Evolutionary conservation across 2,113 vertebrate genomes (phyloP), one percentile per base, ranked within the genome.

Genomic region (Paracanthobrama guichenoti): DNA sequence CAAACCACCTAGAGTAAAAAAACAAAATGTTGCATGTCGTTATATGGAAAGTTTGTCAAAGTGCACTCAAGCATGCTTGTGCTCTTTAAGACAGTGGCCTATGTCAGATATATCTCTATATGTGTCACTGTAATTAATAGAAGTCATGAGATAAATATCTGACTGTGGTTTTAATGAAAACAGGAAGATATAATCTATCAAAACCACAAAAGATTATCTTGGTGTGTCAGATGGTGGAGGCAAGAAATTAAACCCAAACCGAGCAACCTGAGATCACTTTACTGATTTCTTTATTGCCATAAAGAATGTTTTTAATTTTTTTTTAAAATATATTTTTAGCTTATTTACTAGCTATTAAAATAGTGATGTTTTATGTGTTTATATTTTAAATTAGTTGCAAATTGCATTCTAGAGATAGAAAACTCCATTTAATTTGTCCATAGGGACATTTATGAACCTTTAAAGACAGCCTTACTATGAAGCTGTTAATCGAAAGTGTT

Each of bases 41-140:
- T 18, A n/a, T 1, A 35, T 35, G 28, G 80, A 82, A 82, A 71
- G 66, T 82, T 72, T 57, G 80, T 42, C 20, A 55, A 82, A 82
- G 80, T 69, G 80, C 80, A 71, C 1, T 20, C 44, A 69, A 81
- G 64, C 31, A 5, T 24, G 48, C 48, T 50, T 50, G 46, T 55
- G 80, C 79, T 50, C 44, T 66, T 50, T 66, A 18, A 44, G 6
- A 14, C 60, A 22, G 5, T 66, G 18, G 9, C 39, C 57, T 28
- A 8, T 62, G n/a, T 26, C 20, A 20, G 3, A 46, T 20, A 7
- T 1, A 18, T 7, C 14, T n/a, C 18, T 80, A 31, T 42, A 50
- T 8, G 5, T 22, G 16, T 16, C 6, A 11, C 3, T 28, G 2
- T 11, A 48, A 28, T 28, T 64, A 42, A 20, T 28, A 12, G 77